Evolutionary conservation across 1,140 invertebrate species (phyloP).

Genomic region (Anadara kagoshimensis): DNA sequence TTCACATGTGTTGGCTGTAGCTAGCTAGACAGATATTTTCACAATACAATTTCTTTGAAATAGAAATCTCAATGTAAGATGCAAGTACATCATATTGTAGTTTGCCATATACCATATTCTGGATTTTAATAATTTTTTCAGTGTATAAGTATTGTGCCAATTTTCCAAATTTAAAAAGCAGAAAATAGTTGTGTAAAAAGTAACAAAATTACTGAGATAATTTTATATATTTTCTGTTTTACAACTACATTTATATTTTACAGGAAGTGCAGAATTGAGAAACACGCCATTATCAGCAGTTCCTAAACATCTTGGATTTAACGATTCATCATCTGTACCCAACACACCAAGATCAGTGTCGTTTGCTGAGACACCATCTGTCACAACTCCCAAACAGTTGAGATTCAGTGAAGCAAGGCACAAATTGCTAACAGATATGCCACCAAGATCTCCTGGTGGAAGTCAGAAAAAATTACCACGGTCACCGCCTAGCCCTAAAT

Average conservation of each 20-base stretch:
- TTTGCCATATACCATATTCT: not conserved
- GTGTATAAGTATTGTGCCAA: too few relatives aligned
- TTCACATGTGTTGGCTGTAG: not conserved
- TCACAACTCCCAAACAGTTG: conserved; percentile 20
- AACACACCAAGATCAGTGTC: conserved; percentile 19
- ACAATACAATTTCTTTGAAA: not conserved
- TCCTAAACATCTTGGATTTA: too few relatives aligned
- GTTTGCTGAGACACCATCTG: conserved; percentile 10
- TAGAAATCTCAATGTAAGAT: not conserved
- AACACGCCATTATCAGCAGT: not conserved
- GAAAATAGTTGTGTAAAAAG: too few relatives aligned
- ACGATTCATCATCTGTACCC: not conserved
- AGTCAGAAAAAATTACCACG: conserved; percentile 16
- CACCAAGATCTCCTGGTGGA: not conserved
- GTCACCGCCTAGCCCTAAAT: conserved; percentile 25
- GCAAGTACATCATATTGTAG: not conserved
- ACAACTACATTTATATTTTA: not conserved
- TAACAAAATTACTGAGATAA: too few relatives aligned
- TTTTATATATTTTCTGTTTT: not conserved
- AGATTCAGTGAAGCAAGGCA: conserved; percentile 9
- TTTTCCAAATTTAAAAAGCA: too few relatives aligned
- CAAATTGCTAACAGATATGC: not conserved
- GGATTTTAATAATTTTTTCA: not conserved
- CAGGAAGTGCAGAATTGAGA: not conserved
- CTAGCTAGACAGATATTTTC: not conserved